phyloP scores from a whole-genome alignment of 2,113 vertebrate species.

The Fregata magnificens region DNA sequence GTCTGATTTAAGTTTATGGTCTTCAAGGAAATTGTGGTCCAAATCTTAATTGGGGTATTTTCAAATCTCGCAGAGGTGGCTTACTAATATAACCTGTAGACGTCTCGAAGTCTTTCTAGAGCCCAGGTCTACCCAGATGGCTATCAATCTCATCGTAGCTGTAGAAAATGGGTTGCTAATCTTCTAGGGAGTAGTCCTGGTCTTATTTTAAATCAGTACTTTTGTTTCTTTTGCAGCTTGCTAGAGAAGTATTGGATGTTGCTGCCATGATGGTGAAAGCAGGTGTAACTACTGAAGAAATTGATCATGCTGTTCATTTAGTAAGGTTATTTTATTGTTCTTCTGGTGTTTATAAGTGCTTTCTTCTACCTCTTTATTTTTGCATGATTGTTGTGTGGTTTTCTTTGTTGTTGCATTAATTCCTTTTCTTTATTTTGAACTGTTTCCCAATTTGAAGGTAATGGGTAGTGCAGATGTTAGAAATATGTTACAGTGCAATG shows the following conservation, averaged over 20 bases:
- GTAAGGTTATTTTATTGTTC: conserved; percentile 73
- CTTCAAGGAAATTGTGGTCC: background rate
- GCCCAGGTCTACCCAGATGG: background rate
- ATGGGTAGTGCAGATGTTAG: background rate
- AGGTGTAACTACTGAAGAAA: conserved; percentile 95
- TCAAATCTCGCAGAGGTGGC: background rate
- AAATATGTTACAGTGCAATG: background rate
- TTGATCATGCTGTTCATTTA: conserved; percentile 96
- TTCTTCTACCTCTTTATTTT: background rate
- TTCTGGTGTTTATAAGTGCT: background rate
- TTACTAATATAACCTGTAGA: background rate
- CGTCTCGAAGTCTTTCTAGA: background rate
- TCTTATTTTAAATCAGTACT: background rate
- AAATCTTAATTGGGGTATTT: background rate
- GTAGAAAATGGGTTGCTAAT: background rate
- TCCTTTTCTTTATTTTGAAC: background rate
- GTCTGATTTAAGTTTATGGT: background rate
- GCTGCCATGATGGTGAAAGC: conserved; percentile 93
- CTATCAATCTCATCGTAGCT: background rate
- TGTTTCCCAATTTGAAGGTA: background rate
- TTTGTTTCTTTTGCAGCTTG: conserved; percentile 80
- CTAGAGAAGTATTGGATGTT: conserved; percentile 94
- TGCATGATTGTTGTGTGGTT: background rate
- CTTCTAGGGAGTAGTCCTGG: background rate
- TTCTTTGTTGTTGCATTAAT: background rate